Conservation (phyloP, 2,113 vertebrate genomes). For the Pelobates fuscus region DNA sequence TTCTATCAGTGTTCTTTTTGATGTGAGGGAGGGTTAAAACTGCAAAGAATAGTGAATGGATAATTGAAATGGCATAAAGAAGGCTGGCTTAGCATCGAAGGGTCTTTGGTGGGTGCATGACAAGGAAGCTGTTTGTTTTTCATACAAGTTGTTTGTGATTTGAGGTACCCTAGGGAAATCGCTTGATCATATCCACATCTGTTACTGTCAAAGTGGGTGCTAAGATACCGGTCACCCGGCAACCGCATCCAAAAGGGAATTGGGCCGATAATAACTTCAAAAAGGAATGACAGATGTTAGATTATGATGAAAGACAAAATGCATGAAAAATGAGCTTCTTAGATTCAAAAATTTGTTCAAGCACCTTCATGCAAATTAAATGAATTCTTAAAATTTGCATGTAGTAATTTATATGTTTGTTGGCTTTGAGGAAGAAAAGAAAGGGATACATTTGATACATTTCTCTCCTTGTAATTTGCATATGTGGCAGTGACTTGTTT, state of each 20-base stretch:
- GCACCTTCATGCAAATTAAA: conserved; percentile 97
- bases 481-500: conserved; percentile 78
- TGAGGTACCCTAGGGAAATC: conserved; percentile 99
- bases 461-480: conserved; percentile 74
- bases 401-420: conserved; percentile 73
- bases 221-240: conserved; percentile 99
- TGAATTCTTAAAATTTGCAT: conserved; percentile 81
- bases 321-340: conserved; percentile 95
- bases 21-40: conserved; percentile 39
- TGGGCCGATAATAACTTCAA: conserved; percentile 99
- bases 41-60: conserved; percentile 21
- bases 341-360: conserved; percentile 96
- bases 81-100: conserved; percentile 29
- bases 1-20: conserved; percentile 51
- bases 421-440: conserved; percentile 65
- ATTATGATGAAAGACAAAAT: conserved; percentile 95
- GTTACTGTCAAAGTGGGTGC: conserved; percentile 99
- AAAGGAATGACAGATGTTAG: conserved; percentile 99
- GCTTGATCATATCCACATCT: conserved; percentile 99
- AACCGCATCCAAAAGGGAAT: conserved; percentile 99
- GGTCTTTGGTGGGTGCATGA: conserved; percentile 62
- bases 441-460: conserved; percentile 65
- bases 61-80: conserved; percentile 38
- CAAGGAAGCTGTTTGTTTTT: conserved; percentile 94
- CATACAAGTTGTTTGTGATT: conserved; percentile 96